These are phyloP conservation scores for Prionailurus bengalensis DNA, from an alignment of 2,113 vertebrate species.

Conservation along the genomic window DNA sequence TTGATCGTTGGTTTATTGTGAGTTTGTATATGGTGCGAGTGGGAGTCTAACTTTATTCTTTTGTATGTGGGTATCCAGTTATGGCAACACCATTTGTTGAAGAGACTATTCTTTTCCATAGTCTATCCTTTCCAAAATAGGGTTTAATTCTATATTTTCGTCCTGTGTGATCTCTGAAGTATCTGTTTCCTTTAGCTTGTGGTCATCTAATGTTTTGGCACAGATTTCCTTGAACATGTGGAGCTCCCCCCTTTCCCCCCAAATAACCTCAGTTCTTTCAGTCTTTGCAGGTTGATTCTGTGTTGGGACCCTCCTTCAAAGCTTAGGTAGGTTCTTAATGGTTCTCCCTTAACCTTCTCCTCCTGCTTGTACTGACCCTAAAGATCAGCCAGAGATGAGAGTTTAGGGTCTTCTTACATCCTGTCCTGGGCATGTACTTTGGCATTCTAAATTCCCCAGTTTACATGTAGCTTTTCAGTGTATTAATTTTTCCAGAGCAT, in stretches of 20 bases:
- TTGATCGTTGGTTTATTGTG: not conserved
- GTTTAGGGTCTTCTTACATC: not conserved
- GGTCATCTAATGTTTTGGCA: not conserved
- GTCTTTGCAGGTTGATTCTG: not conserved
- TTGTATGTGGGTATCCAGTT: not conserved
- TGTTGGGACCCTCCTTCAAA: not conserved
- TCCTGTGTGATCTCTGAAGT: not conserved
- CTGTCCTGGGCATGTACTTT: not conserved
- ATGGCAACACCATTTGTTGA: not conserved
- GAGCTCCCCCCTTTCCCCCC: fast-evolving
- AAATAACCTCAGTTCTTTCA: not conserved
- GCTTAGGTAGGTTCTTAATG: not conserved
- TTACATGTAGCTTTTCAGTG: not conserved
- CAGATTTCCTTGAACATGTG: not conserved
- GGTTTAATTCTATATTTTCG: not conserved
- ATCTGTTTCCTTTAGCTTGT: not conserved
- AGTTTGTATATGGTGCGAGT: not conserved
- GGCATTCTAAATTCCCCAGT: not conserved
- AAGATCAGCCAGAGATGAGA: not conserved
- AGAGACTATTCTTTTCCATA: not conserved
- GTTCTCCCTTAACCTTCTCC: not conserved
- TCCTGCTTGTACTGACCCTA: not conserved
- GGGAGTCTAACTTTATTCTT: not conserved
- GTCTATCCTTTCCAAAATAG: no score
- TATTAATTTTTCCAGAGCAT: not conserved